These are phyloP conservation scores for Alectura lathami DNA, from an alignment of 2,113 vertebrate species.

Conservation along the genomic window DNA sequence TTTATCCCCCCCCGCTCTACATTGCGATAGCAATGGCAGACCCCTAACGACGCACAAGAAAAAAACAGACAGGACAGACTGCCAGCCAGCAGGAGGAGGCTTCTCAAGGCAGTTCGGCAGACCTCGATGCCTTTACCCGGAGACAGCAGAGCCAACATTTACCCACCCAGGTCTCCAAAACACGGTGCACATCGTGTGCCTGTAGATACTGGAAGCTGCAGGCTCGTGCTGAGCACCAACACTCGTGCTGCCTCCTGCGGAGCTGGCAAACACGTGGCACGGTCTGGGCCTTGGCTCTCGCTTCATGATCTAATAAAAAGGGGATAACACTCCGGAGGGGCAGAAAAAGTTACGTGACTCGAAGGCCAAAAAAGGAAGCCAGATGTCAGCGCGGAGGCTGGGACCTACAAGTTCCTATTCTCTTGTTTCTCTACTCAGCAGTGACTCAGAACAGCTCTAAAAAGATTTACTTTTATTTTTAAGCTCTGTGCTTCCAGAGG, in stretches of 20 bases:
- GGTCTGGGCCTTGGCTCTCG: background rate
- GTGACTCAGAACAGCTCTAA: background rate
- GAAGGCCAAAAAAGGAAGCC: slow-evolving; percentile 10
- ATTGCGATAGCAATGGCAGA: background rate
- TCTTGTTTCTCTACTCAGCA: background rate
- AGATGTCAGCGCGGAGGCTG: background rate
- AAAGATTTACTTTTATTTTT: background rate
- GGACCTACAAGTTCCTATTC: background rate
- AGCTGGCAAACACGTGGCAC: rapidly evolving
- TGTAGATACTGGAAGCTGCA: background rate
- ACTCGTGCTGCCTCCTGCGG: rapidly evolving
- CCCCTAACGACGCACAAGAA: too few relatives aligned
- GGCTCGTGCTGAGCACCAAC: rapidly evolving
- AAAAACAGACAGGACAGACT: too few relatives aligned
- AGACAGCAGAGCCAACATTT: background rate
- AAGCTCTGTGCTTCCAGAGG: background rate
- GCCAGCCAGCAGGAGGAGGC: background rate
- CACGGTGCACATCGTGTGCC: too few relatives aligned
- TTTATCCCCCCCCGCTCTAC: background rate
- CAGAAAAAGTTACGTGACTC: background rate
- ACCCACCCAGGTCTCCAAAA: background rate
- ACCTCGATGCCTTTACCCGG: background rate
- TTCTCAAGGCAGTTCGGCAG: background rate
- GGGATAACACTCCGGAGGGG: background rate
- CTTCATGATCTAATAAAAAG: background rate